Percentiles rank a stretch among this genome's conserved stretches.
Conservation (phyloP, 2,113 vertebrate species). For the Erpornis zantholeuca region DNA sequence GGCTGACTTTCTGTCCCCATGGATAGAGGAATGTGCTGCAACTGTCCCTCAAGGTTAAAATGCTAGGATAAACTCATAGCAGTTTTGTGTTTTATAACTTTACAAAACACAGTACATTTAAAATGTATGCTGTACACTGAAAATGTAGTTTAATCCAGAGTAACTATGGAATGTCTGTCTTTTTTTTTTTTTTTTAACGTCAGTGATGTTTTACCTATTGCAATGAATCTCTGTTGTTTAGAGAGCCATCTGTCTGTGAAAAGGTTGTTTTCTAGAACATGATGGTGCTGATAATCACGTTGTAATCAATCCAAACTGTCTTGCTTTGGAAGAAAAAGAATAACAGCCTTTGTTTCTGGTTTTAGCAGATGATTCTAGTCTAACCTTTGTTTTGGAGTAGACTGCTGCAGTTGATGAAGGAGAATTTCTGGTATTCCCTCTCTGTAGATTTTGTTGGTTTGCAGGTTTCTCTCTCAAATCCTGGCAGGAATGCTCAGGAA, state of each 20-base stretch:
- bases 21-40: neutral
- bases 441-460: neutral
- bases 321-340: neutral
- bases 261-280: neutral
- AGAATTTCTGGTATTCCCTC: neutral
- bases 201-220: neutral
- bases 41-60: neutral
- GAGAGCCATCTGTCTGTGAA: neutral
- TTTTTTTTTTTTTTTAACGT: neutral
- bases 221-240: neutral
- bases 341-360: neutral
- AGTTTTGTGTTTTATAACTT: neutral
- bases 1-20: neutral
- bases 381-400: neutral
- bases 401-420: neutral
- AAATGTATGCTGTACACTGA: neutral
- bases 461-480: accelerated
- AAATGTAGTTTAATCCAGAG: neutral
- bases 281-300: neutral
- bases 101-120: neutral
- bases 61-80: neutral
- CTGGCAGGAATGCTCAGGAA: neutral
- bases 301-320: neutral
- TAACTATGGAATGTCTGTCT: neutral
- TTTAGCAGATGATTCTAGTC: neutral